Evolutionary conservation across 2,113 vertebrate genomes (phyloP).

Genomic region (Mirounga angustirostris): DNA sequence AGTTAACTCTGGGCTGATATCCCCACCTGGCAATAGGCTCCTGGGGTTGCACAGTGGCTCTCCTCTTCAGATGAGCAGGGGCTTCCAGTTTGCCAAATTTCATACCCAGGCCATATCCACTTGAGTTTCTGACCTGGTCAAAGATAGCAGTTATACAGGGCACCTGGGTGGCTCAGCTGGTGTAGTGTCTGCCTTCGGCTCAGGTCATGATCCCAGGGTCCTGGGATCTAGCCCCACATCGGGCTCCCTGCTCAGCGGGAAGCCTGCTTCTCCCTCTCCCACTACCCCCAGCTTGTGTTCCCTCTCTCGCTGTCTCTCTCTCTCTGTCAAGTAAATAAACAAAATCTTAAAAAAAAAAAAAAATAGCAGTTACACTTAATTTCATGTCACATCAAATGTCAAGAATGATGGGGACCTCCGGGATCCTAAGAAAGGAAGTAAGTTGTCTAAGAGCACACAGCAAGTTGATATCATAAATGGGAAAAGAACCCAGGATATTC

Average conservation of each 20-base stretch:
- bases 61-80: background rate
- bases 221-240: no score
- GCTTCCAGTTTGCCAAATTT: background rate
- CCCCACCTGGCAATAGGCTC: background rate
- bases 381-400: background rate
- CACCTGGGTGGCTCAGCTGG: no score
- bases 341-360: no score
- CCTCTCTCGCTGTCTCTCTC: no score
- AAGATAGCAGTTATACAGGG: background rate
- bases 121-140: background rate
- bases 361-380: background rate
- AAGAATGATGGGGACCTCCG: background rate
- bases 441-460: background rate
- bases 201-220: no score
- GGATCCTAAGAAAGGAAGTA: background rate
- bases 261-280: no score
- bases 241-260: no score
- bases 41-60: background rate
- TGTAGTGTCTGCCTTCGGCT: no score
- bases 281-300: no score
- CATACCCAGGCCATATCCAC: accelerated
- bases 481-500: background rate
- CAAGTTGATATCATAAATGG: background rate
- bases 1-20: background rate
- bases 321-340: no score